Evolutionary conservation across 2,113 vertebrate species (phyloP), one percentile per base, ranked within the genome.

Genomic region (Microtus montanus): DNA sequence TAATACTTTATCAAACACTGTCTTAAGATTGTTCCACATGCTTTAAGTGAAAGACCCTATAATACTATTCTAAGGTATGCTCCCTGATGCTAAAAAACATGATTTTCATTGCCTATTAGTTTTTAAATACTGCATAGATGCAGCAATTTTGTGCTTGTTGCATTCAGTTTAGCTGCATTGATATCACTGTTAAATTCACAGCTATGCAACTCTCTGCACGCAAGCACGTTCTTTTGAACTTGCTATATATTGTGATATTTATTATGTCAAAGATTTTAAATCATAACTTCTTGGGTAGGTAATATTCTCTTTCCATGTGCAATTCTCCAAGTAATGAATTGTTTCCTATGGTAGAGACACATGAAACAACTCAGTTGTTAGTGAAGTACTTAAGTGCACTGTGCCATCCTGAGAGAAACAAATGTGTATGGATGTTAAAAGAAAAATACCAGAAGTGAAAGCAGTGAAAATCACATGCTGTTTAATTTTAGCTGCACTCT

Each of bases 401-500:
- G 95, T 68, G 77, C 80, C 89, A 96, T 90, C 11, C 87, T 71
- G 75, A 61, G 58, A 94, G 77, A 97, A 96, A 97, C 64, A 49
- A 35, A 93, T 95, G 61, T 15, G 63, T 44, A 28, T 61, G 6
- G 75, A 91, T 92, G 96, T 26, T 95, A 64, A 94, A 96, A 94
- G 11, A 22, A 96, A 96, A 97, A 71, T 7, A 92, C 2, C 10
- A 92, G 95, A 95, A 80, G 77, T 90, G 95, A 96, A 38, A 85
- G 68, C 10, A 49, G 52, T 91, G 52, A 89, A 35, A 97, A 96
- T 96, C 96, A 30, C 90, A 71, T 66, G 28, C 91, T 96, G 79
- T 61, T 97, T 78, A 95, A 86, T 96, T 95, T 94, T 87, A 94
- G 84, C 73, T 73, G 13, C 28, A 64, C 24, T 94, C 93, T 77